Conservation (phyloP, 2,113 vertebrate species). For the Falco punctatus region DNA sequence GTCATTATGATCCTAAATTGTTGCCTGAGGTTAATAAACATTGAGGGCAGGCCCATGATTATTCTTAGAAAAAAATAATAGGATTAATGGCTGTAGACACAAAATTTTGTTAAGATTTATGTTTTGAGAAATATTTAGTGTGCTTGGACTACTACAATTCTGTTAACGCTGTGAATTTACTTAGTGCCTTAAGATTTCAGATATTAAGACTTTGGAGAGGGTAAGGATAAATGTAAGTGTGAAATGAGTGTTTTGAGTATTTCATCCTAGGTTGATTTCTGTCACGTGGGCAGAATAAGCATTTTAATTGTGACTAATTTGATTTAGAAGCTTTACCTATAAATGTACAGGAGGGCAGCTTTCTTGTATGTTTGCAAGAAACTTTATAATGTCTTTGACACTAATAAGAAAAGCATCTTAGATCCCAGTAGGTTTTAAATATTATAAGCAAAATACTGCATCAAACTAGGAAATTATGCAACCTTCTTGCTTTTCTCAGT, state of each 20-base stretch:
- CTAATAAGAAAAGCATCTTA: neutral
- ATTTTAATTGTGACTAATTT: slow-evolving; percentile 64
- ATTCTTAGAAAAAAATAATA: neutral
- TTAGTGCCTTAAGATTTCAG: slow-evolving; percentile 28
- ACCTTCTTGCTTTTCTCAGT: neutral
- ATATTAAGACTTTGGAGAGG: neutral
- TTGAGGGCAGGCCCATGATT: neutral
- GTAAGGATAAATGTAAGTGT: neutral
- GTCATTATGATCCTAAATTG: neutral
- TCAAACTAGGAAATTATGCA: neutral
- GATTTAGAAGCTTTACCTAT: neutral
- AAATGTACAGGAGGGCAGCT: neutral
- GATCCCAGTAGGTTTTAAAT: neutral
- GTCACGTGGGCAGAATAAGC: slow-evolving; percentile 51
- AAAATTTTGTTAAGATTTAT: neutral
- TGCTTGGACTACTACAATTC: slow-evolving; percentile 28
- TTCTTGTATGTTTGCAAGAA: slow-evolving; percentile 7
- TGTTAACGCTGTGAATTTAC: slow-evolving; percentile 37
- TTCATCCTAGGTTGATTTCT: neutral
- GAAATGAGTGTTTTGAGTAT: neutral
- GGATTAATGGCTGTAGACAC: neutral
- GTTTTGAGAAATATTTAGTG: neutral
- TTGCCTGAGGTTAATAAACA: neutral
- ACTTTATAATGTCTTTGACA: neutral
- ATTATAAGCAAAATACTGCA: neutral